These are phyloP conservation scores for Lasioglossum marginatum DNA, from an alignment of 2,888 invertebrate genomes.

Conservation along the genomic window DNA sequence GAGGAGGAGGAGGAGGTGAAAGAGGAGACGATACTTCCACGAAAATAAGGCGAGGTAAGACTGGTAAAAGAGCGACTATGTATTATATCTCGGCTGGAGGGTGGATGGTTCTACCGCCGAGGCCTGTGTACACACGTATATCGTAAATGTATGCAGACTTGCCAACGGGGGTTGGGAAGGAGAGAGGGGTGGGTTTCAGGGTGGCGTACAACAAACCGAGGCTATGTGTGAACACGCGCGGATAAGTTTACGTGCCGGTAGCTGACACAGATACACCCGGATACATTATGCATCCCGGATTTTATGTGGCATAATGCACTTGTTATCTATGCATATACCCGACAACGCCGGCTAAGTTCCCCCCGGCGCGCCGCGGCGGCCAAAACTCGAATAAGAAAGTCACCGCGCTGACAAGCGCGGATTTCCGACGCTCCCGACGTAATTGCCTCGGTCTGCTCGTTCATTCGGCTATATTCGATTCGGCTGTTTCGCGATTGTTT, in stretches of 20 bases:
- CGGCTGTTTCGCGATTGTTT: background rate
- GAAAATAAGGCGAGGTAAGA: slow-evolving; percentile 67
- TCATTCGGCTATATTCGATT: background rate
- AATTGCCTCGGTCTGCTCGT: background rate
- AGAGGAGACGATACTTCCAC: slow-evolving; percentile 36
- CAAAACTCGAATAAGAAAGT: slow-evolving; percentile 45
- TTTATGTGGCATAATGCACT: slow-evolving; percentile 79
- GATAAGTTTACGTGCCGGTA: slow-evolving; percentile 56
- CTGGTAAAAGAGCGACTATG: slow-evolving; percentile 69
- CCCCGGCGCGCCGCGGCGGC: slow-evolving; percentile 27
- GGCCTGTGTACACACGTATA: slow-evolving; percentile 38
- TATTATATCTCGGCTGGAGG: slow-evolving; percentile 53
- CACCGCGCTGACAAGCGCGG: background rate
- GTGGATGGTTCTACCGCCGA: slow-evolving; percentile 17
- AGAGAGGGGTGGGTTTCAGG: background rate
- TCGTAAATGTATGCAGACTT: slow-evolving; percentile 46
- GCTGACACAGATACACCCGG: slow-evolving; percentile 69
- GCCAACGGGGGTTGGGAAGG: background rate
- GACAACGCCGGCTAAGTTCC: slow-evolving; percentile 44
- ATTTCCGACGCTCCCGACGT: background rate
- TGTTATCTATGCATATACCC: slow-evolving; percentile 76
- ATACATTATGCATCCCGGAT: slow-evolving; percentile 80
- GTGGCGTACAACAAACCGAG: background rate
- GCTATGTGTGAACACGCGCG: slow-evolving; percentile 53
- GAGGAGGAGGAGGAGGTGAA: slow-evolving; percentile 1